phyloP scores from a whole-genome alignment of 1,140 invertebrate species.

The Sweltsa coloradensis region DNA sequence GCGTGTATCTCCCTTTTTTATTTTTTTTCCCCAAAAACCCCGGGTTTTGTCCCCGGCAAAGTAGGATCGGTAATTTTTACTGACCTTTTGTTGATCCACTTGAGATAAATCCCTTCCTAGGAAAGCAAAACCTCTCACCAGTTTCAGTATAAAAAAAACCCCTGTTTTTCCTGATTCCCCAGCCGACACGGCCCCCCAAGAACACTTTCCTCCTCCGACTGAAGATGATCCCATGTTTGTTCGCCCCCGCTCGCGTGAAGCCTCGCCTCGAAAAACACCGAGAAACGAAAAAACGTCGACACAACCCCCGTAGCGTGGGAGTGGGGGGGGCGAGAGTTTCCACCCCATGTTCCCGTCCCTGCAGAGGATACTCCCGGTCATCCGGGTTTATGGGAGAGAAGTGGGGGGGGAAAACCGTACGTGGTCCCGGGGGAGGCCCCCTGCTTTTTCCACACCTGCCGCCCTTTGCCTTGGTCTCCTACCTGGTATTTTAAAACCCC shows the following conservation, averaged over 20 bases:
- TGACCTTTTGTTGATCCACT: constrained; percentile 7
- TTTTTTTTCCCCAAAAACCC: too few species aligned
- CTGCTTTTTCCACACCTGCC: too few species aligned
- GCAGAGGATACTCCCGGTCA: constrained; percentile 45
- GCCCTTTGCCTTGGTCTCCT: too few species aligned
- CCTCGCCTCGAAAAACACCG: constrained; percentile 26
- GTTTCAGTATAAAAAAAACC: background rate
- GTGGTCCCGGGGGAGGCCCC: constrained; percentile 47
- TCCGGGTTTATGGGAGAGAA: constrained; percentile 36
- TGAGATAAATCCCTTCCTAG: background rate
- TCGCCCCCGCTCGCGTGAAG: constrained; percentile 45
- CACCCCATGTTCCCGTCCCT: constrained; percentile 40
- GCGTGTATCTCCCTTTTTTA: too few species aligned
- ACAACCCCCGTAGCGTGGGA: constrained; percentile 21
- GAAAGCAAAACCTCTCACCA: too few species aligned
- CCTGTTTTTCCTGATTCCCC: constrained; percentile 11
- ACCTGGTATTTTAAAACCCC: too few species aligned
- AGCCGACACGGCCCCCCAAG: constrained; percentile 33
- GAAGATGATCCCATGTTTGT: constrained; percentile 56
- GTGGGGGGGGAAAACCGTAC: constrained; percentile 39
- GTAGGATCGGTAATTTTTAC: too few species aligned
- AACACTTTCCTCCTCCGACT: constrained; percentile 39
- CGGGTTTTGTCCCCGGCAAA: too few species aligned
- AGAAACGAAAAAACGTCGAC: constrained; percentile 9
- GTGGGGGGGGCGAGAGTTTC: constrained; percentile 36